Evolutionary conservation across 2,888 invertebrate species (phyloP), one percentile per base, ranked within the genome.

Genomic region (Branchellion lobata): DNA sequence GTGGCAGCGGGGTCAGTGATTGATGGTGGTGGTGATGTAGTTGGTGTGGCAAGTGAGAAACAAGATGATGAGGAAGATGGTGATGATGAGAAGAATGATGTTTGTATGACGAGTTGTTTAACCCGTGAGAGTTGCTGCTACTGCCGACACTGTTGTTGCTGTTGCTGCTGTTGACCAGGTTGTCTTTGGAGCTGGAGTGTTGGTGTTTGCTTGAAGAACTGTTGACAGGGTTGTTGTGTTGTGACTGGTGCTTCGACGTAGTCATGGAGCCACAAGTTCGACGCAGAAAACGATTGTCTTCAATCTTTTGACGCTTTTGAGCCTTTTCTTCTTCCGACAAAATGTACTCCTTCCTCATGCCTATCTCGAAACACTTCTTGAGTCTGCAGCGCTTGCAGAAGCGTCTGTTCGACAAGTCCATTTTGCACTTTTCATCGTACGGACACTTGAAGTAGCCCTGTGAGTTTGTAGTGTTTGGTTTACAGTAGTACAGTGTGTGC

Each of bases 321-420:
- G 85, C 85, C 83, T 89, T 87, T 85, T 97, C 96, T 84, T 96
- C 94, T 79, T 97, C 97, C 0, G 96, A 94, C 92, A 98, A 94
- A 24, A 98, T 98, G 86, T 95, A 94, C 85, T 97, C 97, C 85
- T 96, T 96, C 83, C 95, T 92, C 98, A 98, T 98, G 0, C 98
- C 98, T 81, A 97, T 94, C 82, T 91, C 90, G 83, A 97, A 92
- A 86, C 98, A 98, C 87, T 97, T 98, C 85, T 94, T 93, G 81
- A 98, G 89, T 0, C 98, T 92, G 87, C 98, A 98, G 90, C 94
- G 93, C 86, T 98, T 98, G 88, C 98, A 98, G 87, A 98, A 98
- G 34, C 97, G 90, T 72, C 98, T 89, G 0, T 97, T 97, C 0
- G 96, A 92, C 0, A 93, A 91, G 40, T 95, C 96, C 83, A 98